phyloP scores from a whole-genome alignment of 2,888 invertebrate species.

The Nomada hirtipes region DNA sequence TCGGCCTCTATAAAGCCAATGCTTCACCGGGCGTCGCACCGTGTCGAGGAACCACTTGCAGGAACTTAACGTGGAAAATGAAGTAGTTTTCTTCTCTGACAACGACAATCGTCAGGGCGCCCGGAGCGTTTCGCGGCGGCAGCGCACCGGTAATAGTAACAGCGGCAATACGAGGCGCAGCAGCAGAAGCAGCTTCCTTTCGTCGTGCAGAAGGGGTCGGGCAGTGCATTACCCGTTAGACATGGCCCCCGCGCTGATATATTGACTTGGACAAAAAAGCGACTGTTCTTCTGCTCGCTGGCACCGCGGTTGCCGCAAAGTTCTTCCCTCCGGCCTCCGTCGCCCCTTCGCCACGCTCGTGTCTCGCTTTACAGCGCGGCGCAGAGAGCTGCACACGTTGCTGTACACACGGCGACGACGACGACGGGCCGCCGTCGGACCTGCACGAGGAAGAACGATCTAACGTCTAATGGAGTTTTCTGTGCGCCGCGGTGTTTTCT shows the following conservation, averaged over 20 bases:
- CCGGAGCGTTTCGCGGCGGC: constrained; percentile 62
- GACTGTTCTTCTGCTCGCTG: constrained; percentile 77
- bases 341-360: constrained; percentile 29
- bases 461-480: constrained; percentile 69
- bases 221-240: constrained; percentile 82
- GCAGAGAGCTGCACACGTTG: constrained; percentile 19
- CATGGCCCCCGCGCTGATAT: constrained; percentile 83
- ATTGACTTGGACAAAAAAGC: constrained; percentile 82
- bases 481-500: constrained; percentile 51
- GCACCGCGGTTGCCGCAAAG: constrained; percentile 69
- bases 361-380: constrained; percentile 56
- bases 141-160: constrained; percentile 39
- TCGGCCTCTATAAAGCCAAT: too few species aligned
- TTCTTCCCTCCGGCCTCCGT: constrained; percentile 43
- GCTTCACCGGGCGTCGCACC: constrained; percentile 40
- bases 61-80: constrained; percentile 67
- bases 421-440: background rate
- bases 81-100: constrained; percentile 73
- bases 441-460: constrained; percentile 49
- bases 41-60: constrained; percentile 16
- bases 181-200: constrained; percentile 63
- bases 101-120: constrained; percentile 66
- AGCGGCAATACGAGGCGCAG: constrained; percentile 16
- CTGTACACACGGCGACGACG: constrained; percentile 25
- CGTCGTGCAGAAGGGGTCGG: constrained; percentile 74